A percentile compares a stretch with the other conserved stretches of the same genome.
phyloP scores from a whole-genome alignment of 2,888 invertebrate genomes.

The Capitulum mitella region DNA sequence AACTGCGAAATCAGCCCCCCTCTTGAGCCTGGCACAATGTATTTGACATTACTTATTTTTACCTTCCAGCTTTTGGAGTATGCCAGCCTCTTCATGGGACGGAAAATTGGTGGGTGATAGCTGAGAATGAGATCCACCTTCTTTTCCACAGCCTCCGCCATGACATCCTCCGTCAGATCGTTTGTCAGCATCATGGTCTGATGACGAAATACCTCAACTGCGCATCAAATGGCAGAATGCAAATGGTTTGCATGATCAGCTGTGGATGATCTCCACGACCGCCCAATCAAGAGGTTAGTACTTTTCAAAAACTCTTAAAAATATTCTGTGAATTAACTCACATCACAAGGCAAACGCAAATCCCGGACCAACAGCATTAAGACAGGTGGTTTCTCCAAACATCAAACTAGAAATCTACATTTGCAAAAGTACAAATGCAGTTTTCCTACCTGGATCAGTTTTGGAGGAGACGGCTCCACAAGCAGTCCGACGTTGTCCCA shows the following conservation, averaged over 20 bases:
- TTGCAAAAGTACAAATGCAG: too few relatives aligned
- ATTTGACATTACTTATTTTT: too few relatives aligned
- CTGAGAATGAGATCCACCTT: conserved; percentile 73
- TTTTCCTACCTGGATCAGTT: conserved; percentile 33
- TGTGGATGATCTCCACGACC: neutral
- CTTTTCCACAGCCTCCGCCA: conserved; percentile 65
- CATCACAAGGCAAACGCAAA: too few relatives aligned
- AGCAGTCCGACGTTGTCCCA: conserved; percentile 96
- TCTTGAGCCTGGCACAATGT: too few relatives aligned
- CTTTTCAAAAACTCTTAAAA: neutral
- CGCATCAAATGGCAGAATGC: neutral
- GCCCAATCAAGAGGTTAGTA: neutral
- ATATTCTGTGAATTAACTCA: neutral
- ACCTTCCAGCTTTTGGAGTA: conserved; percentile 57
- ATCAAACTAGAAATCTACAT: too few relatives aligned
- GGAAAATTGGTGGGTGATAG: conserved; percentile 94
- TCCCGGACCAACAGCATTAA: too few relatives aligned
- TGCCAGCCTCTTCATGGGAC: conserved; percentile 68
- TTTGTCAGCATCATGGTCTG: conserved; percentile 72
- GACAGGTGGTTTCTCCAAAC: too few relatives aligned
- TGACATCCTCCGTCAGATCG: conserved; percentile 81
- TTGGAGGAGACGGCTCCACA: conserved; percentile 60
- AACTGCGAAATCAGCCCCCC: too few relatives aligned
- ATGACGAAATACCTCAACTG: neutral
- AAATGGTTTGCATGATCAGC: neutral